Evolutionary conservation across 2,113 vertebrate species (phyloP).

Genomic region (Synodontis membranacea): DNA sequence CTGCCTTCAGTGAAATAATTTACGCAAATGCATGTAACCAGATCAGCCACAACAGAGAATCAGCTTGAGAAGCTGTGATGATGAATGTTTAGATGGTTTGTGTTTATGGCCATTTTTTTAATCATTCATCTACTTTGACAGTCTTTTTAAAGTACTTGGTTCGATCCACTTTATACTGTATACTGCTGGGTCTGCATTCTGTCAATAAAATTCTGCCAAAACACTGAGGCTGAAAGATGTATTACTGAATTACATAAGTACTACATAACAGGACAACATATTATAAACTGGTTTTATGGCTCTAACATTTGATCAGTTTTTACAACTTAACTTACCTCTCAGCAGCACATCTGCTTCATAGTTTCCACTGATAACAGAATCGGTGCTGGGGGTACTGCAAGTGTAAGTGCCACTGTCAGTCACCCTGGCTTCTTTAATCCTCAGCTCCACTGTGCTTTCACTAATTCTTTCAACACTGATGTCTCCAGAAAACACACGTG

Average conservation of each 20-base stretch:
- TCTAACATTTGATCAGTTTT: background rate
- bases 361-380: constrained; percentile 85
- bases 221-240: background rate
- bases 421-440: constrained; percentile 74
- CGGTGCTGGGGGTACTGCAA: constrained; percentile 90
- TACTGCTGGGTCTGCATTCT: background rate
- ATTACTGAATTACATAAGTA: background rate
- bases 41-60: background rate
- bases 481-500: constrained; percentile 74
- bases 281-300: background rate
- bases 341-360: constrained; percentile 85
- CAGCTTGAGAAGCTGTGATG: background rate
- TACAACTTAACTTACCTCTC: constrained; percentile 71
- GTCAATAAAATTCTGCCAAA: background rate
- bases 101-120: background rate
- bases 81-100: background rate
- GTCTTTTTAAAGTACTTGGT: background rate
- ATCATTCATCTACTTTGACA: background rate
- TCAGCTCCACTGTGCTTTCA: constrained; percentile 83
- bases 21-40: no score
- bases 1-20: no score
- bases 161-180: background rate
- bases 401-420: constrained; percentile 82
- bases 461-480: constrained; percentile 74
- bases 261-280: background rate